phyloP scores from a whole-genome alignment of 2,888 invertebrate genomes.

The Tethea ocularis region DNA sequence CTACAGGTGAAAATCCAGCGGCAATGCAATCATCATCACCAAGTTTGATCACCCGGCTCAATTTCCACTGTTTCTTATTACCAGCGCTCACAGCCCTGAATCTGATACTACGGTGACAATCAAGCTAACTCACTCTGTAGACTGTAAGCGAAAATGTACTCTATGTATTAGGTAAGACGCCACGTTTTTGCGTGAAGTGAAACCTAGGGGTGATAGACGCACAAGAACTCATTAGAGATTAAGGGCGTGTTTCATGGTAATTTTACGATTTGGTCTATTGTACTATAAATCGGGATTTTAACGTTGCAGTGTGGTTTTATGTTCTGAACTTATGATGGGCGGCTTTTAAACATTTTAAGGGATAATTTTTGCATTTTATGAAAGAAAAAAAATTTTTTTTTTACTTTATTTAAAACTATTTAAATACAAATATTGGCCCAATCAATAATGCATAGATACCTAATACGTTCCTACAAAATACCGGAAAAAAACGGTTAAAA shows the following conservation, averaged over 20 bases:
- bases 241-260: neutral
- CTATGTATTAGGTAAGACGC: slow-evolving; percentile 33
- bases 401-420: no score
- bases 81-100: slow-evolving; percentile 49
- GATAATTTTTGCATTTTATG: no score
- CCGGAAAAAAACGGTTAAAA: no score
- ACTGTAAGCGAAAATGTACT: slow-evolving; percentile 27
- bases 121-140: slow-evolving; percentile 28
- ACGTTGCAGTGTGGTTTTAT: neutral
- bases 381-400: no score
- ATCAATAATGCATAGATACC: no score
- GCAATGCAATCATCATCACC: slow-evolving; percentile 89
- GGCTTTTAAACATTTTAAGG: no score
- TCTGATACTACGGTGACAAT: slow-evolving; percentile 71
- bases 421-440: no score
- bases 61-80: slow-evolving; percentile 51
- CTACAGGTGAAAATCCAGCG: slow-evolving; percentile 90
- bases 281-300: neutral
- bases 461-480: no score
- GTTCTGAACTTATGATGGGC: no score
- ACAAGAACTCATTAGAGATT: neutral
- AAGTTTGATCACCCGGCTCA: slow-evolving; percentile 53
- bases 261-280: neutral
- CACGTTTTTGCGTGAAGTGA: slow-evolving; percentile 44
- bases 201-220: slow-evolving; percentile 13